Base-by-base conservation (phyloP, 2,888 invertebrate genomes). In the Pyrocoelia pectoralis region DNA sequence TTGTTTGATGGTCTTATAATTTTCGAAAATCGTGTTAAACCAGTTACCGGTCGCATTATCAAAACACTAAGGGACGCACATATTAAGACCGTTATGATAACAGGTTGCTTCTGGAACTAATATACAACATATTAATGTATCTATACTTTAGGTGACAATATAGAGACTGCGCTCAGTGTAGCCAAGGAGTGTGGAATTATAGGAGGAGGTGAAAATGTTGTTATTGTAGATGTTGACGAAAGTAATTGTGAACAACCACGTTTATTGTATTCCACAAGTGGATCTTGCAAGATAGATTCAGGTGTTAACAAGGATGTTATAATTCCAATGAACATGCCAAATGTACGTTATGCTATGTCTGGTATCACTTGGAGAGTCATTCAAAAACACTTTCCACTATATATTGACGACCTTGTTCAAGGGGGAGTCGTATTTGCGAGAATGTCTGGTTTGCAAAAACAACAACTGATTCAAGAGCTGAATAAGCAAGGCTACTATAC, bases 361-460 rank as follows among this genome's bases (percentile, higher is more conserved):
- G 93, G 93, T 0, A 86, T 86, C 70, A 88, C 89, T 0, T 93
- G 89, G 88, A 83, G 89, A 70, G 85, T 91, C 5, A 80, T 96
- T 0, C 87, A 88, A 6, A 87, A 89, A 19, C 84, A 90, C 67
- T 93, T 90, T 77, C 90, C 93, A 0, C 79, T 83, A 41, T 76
- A 91, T 64, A 80, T 94, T 61, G 84, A 87, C 0, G 87, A 87
- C 28, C 83, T 93, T 59, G 85, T 88, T 0, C 87, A 88, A 0
- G 86, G 90, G 10, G 96, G 97, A 0, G 90, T 92, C 0, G 93
- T 97, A 54, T 97, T 96, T 83, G 97, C 97, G 0, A 84, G 97
- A 50, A 97, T 97, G 96, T 90, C 93, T 2, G 95, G 97, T 0
- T 94, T 95, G 70, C 96, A 97, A 82, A 98, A 98, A 73, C 95